These are phyloP conservation scores for Drosophila pseudotakahashii DNA, from an alignment of 2,888 invertebrate genomes.

Conservation along the genomic window DNA sequence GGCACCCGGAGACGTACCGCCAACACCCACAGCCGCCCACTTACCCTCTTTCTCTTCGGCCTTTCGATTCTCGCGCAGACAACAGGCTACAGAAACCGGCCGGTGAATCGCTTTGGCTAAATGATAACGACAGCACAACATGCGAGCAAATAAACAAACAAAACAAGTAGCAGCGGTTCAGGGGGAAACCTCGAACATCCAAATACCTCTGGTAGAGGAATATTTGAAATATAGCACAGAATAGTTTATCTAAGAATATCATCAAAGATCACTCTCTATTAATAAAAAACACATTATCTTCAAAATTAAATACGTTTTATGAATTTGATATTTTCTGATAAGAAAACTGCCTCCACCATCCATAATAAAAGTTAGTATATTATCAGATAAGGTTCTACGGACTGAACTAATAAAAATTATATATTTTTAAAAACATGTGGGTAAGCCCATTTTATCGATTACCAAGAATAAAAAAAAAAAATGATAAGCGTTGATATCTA, in stretches of 20 bases:
- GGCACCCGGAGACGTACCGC: constrained; percentile 10
- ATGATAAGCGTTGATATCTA: constrained; percentile 8
- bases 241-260: no score
- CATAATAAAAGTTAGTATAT: background rate
- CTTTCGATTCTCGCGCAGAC: constrained; percentile 11
- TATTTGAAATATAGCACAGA: background rate
- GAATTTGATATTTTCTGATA: no score
- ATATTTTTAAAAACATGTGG: constrained; percentile 7
- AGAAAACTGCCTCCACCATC: no score
- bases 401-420: constrained; percentile 8
- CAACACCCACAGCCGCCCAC: constrained; percentile 5
- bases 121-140: constrained; percentile 71
- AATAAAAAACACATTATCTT: no score
- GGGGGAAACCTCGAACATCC: constrained; percentile 3
- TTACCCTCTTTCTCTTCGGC: background rate
- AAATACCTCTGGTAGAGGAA: constrained; percentile 2
- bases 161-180: constrained; percentile 23
- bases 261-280: no score
- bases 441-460: constrained; percentile 11
- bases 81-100: constrained; percentile 59
- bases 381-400: constrained; percentile 2
- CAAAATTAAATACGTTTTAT: no score
- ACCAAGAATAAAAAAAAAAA: constrained; percentile 10
- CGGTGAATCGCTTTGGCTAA: constrained; percentile 61
- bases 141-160: constrained; percentile 69